Percentiles rank a stretch among this genome's conserved stretches.
phyloP scores from a whole-genome alignment of 2,113 vertebrate genomes.

The Microcebus lehilahytsara region DNA sequence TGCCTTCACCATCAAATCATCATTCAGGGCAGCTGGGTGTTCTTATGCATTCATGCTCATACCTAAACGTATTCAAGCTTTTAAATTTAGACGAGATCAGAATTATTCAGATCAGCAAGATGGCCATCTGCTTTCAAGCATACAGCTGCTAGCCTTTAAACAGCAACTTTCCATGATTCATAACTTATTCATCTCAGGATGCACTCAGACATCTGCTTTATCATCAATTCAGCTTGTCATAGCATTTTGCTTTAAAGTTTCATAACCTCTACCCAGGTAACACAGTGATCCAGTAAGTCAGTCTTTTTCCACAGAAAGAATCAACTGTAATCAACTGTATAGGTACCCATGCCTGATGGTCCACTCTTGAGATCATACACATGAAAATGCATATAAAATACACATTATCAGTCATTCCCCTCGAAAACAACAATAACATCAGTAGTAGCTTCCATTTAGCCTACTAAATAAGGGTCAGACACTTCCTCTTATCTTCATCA shows the following conservation, averaged over 20 bases:
- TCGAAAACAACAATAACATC: not conserved
- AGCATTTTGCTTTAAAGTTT: slow-evolving; percentile 65
- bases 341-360: not conserved
- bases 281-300: not conserved
- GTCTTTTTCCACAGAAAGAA: not conserved
- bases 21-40: not conserved
- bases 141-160: slow-evolving; percentile 80
- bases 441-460: not conserved
- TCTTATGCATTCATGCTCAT: not conserved
- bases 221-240: slow-evolving; percentile 63
- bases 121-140: slow-evolving; percentile 78
- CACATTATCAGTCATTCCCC: not conserved
- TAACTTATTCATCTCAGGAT: slow-evolving; percentile 79
- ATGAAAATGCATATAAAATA: not conserved
- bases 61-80: slow-evolving; percentile 51
- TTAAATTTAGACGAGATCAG: slow-evolving; percentile 69
- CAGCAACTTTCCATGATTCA: slow-evolving; percentile 78
- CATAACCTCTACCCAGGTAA: slow-evolving; percentile 64
- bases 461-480: not conserved
- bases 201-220: slow-evolving; percentile 74
- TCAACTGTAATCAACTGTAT: not conserved
- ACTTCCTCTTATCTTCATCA: not conserved
- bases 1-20: not conserved
- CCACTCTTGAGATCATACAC: not conserved
- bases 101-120: slow-evolving; percentile 73